phyloP scores from a whole-genome alignment of 2,888 invertebrate genomes.

The Helobdella robusta region DNA sequence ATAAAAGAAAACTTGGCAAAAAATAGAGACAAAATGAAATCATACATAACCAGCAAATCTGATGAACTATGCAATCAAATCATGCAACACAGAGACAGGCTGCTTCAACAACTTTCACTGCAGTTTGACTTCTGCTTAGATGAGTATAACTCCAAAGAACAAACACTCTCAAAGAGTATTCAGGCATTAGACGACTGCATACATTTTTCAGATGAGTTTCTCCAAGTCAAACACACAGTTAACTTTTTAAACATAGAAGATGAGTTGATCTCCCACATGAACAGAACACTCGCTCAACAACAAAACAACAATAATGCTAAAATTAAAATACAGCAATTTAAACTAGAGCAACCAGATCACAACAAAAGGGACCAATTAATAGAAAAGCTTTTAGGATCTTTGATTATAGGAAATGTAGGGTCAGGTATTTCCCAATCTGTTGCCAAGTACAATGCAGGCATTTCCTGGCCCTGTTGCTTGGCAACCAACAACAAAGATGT shows the following conservation, averaged over 20 bases:
- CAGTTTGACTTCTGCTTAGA: neutral
- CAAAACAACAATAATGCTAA: neutral
- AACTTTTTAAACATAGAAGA: conserved; percentile 4
- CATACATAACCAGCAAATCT: neutral
- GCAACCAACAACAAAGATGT: conserved; percentile 7
- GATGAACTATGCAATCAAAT: neutral
- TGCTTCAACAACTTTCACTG: neutral
- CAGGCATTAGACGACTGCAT: conserved; percentile 2
- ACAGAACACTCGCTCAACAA: neutral
- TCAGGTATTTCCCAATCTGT: neutral
- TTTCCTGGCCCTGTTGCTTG: conserved; percentile 8
- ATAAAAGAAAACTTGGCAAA: neutral
- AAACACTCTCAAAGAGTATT: neutral
- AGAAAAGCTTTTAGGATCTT: conserved; percentile 8
- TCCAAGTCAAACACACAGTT: neutral
- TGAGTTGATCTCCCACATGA: neutral
- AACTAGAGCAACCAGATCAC: neutral
- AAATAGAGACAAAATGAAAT: neutral
- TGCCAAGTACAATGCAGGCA: neutral
- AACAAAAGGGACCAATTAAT: neutral
- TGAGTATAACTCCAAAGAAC: neutral
- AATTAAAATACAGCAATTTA: conserved; percentile 13
- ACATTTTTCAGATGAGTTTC: neutral
- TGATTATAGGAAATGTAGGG: neutral
- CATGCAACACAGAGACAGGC: neutral